Base-by-base conservation (phyloP, 2,888 invertebrate species). In the Lapara coniferarum region DNA sequence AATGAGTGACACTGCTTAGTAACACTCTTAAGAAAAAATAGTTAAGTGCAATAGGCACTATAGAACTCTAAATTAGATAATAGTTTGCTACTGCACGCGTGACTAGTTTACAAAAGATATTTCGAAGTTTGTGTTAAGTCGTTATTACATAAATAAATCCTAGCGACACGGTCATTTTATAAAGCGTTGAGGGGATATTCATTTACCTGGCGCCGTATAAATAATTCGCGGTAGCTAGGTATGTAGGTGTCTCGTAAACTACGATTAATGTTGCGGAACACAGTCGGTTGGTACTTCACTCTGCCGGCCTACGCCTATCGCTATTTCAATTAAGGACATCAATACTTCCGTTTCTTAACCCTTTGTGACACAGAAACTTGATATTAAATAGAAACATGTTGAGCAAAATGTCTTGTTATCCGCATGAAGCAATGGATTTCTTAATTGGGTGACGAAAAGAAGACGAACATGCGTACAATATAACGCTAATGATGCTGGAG, bases 211-310 rank as follows among this genome's bases (percentile, higher is more conserved):
- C 84, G 85, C 82, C 85, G 81, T 81, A 88, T 88, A 85, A 87
- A 86, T 86, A 85, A 85, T 87, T 85, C 72, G 84, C 85, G 83
- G 82, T 79, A 78, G 79, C 75, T 78, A 78, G 81, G 78, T 79
- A 37, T 25, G 37, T 37, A 70, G 71, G 75, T 73, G 73, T 75
- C 74, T 77, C 79, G 77, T 81, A 81, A 82, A 79, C 82, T 79
- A 73, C 77, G 78, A 75, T 78, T 81, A 87, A 85, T 85, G 83
- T 85, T 81, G 86, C 84, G 81, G 85, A 87, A 89, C 87, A 78
- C 80, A 79, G 70, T 73, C 57, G 70, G 71, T 77, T 77, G 44
- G 46, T 69, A 53, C 46, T 68, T 13, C 16, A 58, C 37, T 68
- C 73, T 74, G 72, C 76, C 80, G 75, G 75, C 88, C 89, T 85